phyloP scores from a whole-genome alignment of 2,888 invertebrate genomes.

The Liodrosophila aerea region DNA sequence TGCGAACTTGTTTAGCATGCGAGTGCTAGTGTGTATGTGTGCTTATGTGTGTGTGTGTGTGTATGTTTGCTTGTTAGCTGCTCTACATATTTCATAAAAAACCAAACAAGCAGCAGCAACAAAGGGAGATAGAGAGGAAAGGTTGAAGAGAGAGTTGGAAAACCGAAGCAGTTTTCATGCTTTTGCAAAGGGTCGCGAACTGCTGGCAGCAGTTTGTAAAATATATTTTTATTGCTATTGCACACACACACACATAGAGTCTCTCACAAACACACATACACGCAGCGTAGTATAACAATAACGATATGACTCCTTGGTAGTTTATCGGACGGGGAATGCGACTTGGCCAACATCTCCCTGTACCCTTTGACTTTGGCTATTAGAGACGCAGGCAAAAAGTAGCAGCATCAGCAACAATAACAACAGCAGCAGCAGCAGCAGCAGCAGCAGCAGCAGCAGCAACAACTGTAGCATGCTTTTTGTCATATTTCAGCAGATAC shows the following conservation, averaged over 20 bases:
- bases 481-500: slow-evolving; percentile 73
- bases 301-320: slow-evolving; percentile 24
- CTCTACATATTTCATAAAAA: slow-evolving; percentile 77
- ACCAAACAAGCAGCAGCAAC: slow-evolving; percentile 48
- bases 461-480: slow-evolving; percentile 70
- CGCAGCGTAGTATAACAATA: slow-evolving; percentile 33
- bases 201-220: slow-evolving; percentile 77
- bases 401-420: slow-evolving; percentile 32
- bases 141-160: slow-evolving; percentile 23
- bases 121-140: slow-evolving; percentile 13
- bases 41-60: slow-evolving; percentile 10
- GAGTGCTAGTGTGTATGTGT: slow-evolving; percentile 22
- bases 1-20: slow-evolving; percentile 73
- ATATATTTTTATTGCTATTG: slow-evolving; percentile 78
- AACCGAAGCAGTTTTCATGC: slow-evolving; percentile 74
- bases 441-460: slow-evolving; percentile 18
- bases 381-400: slow-evolving; percentile 67
- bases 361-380: slow-evolving; percentile 74
- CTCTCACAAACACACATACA: slow-evolving; percentile 7
- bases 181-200: slow-evolving; percentile 51
- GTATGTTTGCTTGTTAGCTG: slow-evolving; percentile 62
- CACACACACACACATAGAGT: slow-evolving; percentile 36
- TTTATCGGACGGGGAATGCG: slow-evolving; percentile 22
- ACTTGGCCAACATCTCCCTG: slow-evolving; percentile 16
- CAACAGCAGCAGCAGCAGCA: slow-evolving; percentile 25